A percentile compares a stretch with the other conserved stretches of the same genome.
Conservation (phyloP, 2,113 vertebrate genomes). For the Mellivora capensis region DNA sequence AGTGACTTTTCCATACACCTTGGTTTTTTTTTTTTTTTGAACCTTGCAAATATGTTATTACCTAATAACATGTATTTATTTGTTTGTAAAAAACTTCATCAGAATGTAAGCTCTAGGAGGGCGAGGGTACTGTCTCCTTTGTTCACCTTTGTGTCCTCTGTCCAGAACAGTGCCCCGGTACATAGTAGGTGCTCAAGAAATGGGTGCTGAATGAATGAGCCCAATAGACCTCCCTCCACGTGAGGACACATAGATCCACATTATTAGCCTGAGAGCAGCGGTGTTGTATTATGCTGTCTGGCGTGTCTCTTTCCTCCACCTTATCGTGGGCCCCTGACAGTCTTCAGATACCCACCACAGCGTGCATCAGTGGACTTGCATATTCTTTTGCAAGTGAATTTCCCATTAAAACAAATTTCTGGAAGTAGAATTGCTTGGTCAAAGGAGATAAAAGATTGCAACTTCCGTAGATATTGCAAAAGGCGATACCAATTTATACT, state of each 20-base stretch:
- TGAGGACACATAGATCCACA: neutral
- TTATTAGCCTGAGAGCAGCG: too few relatives aligned
- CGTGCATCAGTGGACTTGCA: neutral
- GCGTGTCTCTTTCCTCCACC: neutral
- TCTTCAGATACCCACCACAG: neutral
- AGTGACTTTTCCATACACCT: neutral
- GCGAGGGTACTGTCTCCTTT: neutral
- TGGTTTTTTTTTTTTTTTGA: neutral
- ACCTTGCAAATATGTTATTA: neutral
- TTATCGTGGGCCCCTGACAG: neutral
- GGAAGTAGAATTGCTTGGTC: neutral
- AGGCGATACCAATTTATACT: neutral
- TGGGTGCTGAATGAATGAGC: neutral
- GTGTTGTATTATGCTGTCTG: rapidly evolving
- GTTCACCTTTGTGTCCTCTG: neutral
- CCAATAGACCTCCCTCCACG: rapidly evolving
- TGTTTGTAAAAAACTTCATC: neutral
- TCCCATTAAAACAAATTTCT: neutral
- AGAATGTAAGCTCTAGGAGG: neutral
- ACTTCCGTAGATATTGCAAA: neutral
- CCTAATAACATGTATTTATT: neutral
- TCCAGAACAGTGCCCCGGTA: neutral
- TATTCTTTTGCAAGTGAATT: neutral
- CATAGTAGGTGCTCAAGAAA: neutral
- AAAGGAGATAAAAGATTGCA: neutral